Conservation (phyloP, 2,113 vertebrate genomes). For the Proteles cristata region DNA sequence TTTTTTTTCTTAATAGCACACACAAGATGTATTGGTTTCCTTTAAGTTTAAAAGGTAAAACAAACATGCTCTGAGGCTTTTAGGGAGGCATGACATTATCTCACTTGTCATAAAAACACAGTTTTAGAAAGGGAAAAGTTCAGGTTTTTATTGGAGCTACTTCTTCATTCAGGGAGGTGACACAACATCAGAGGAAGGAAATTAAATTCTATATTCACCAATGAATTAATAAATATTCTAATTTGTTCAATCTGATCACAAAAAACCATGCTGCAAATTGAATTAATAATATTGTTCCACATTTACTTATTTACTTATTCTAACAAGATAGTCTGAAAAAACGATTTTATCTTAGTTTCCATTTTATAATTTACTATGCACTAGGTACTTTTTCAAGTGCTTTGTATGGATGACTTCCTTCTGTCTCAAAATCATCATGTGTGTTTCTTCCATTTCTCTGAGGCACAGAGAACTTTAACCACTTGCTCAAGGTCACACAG, state of each 20-base stretch:
- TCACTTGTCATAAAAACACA: not conserved
- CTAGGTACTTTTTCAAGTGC: not conserved
- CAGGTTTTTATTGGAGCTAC: not conserved
- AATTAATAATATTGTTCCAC: not conserved
- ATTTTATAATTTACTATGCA: not conserved
- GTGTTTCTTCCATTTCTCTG: not conserved
- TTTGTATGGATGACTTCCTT: not conserved
- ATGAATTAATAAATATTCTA: not conserved
- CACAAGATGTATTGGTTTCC: not conserved
- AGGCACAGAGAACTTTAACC: not conserved
- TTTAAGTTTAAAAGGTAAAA: conserved; percentile 21
- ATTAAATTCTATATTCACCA: not conserved
- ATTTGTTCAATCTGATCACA: conserved; percentile 6
- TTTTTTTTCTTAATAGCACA: not conserved
- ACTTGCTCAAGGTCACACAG: not conserved
- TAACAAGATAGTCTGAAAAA: not conserved
- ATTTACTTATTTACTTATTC: not conserved
- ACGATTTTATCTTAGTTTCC: not conserved
- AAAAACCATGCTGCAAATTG: not conserved
- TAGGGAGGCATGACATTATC: fast-evolving
- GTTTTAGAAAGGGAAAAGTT: not conserved
- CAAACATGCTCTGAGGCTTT: not conserved
- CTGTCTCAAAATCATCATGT: not conserved
- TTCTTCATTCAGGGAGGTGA: not conserved
- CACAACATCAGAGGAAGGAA: not conserved